Base-by-base conservation (phyloP, 2,113 vertebrate genomes). In the Microtus montanus region DNA sequence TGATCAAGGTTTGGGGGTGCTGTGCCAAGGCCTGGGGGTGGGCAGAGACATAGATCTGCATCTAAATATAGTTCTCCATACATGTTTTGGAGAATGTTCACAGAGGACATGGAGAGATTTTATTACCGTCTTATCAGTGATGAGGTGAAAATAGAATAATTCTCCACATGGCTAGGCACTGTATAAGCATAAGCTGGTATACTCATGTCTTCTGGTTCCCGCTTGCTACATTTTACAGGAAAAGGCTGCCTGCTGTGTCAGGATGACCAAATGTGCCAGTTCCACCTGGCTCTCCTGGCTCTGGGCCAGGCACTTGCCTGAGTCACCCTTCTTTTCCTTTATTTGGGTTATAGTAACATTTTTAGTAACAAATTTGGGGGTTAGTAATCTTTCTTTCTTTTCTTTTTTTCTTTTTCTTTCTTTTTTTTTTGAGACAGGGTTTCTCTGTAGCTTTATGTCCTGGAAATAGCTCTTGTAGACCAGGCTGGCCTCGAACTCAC, bases 371-470 rank as follows among this genome's bases (percentile, higher is more conserved):
- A 17, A 41, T 61, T 82, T 38, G 0, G 35, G 14, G 82, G 82
- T 11, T 84, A 63, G 61, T 44, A 64, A 11, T 58, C 13, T 58
- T 58, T 58, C 4, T 54, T 54, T 44, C 4, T 54, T 54, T 54
- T 1, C 4, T 54, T 19, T 5, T 15, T 54, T 13, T 13, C 2
- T 52, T 52, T 13, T 13, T 52, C 2, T 5, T 54, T 54, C 0
- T 19, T 58, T 58, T 58, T 5, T 58, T 58, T 58, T 58, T 19
- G 17, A 58, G 17, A 20, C 54, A 58, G 1, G 54, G 5, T 58
- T 58, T 58, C 54, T 58, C 54, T 7, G 5, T 58, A 20, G 17
- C 5, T 58, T 58, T 58, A 6, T 58, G 5, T 58, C 54, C 54
- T 58, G 54, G 54, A 58, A 58, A 17, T 58, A 17, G 5, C 44